Evolutionary conservation across 2,888 invertebrate genomes (phyloP), one percentile per base, ranked within the genome.

Genomic region (Apomyelois bistriatella): DNA sequence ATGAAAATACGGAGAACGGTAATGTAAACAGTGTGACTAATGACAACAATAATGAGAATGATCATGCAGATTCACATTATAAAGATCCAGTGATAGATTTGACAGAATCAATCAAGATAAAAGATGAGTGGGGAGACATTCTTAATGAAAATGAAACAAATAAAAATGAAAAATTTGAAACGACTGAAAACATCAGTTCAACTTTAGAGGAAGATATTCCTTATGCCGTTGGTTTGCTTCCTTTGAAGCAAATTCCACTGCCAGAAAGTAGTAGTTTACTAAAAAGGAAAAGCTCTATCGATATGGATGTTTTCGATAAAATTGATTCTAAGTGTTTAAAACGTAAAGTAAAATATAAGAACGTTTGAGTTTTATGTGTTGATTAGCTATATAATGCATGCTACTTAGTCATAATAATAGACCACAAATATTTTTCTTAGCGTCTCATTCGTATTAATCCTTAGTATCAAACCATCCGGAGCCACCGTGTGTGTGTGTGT

Each of bases 311-410:
- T 28, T 64, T 79, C 54, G 72, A 82, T 53, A 73, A 79, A 61
- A 72, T 73, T 36, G 88, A 89, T 56, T 76, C 84, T 1, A 85
- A 85, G 67, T 88, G 83, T 72, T 79, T 87, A 65, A 89, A 85
- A 70, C 82, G 89, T 62, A 88, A 86, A 63, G 74, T 77, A 8
- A 90, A 89, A 73, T 75, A 79, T 69, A 90, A 85, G 70, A 88
- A 85, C 68, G 55, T 76, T 63, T 74, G 62, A 76, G 15, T 40
- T 41, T n/a, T n/a, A n/a, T n/a, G n/a, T 16, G 8, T 15, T 30
- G 15, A 8, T 35, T 47, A 47, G 35, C 10, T 47, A 9, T 32
- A 12, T 6, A 30, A 43, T n/a, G 28, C 9, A 16, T 35, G 35
- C 10, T 35, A 47, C 32, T 47, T 47, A 30, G 8, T n/a, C 10